Evolutionary conservation across 2,888 invertebrate species (phyloP), one percentile per base, ranked within the genome.

Genomic region (Microctonus aethiopoides): DNA sequence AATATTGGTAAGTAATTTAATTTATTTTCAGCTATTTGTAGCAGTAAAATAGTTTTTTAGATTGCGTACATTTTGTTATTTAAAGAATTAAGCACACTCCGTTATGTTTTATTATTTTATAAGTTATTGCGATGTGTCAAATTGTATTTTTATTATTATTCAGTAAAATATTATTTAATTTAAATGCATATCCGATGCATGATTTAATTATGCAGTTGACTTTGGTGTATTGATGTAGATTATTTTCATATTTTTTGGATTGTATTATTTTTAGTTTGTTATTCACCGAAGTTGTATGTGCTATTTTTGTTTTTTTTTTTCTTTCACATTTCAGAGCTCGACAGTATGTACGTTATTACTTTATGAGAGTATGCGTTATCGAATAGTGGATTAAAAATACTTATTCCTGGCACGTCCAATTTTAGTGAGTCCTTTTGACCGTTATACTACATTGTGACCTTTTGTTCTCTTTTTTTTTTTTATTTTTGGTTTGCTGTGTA

Each of bases 1-100:
- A 7, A 89, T 91, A 65, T 88, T 89, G 80, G 91, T 91, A 88
- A 89, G 90, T 88, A 72, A 68, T 79, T 46, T 26, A 61, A 61
- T 73, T 57, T 29, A 32, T 5, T 29, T 32, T 34, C n/a, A 39
- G 9, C 46, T 54, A 41, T 60, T 51, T 54, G 11, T 24, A 62
- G 7, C 26, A 51, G 20, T n/a, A n/a, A n/a, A n/a, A n/a, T n/a
- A n/a, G n/a, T n/a, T n/a, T n/a, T n/a, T n/a, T n/a, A n/a, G n/a
- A n/a, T n/a, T n/a, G n/a, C n/a, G 29, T 67, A 13, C 7, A 13
- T 4, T 34, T 20, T 57, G 2, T 57, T 57, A 36, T 39, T 34
- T n/a, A n/a, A n/a, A n/a, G 51, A 34, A 51, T 36, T 51, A 60
- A 36, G 56, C 52, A 24, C 66, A 54, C 34, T 62, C 29, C 20